Percentiles rank a stretch among this genome's conserved stretches.
These are phyloP conservation scores for Lophotriccus pileatus DNA, from an alignment of 2,797 vertebrate species.

Conservation along the genomic window DNA sequence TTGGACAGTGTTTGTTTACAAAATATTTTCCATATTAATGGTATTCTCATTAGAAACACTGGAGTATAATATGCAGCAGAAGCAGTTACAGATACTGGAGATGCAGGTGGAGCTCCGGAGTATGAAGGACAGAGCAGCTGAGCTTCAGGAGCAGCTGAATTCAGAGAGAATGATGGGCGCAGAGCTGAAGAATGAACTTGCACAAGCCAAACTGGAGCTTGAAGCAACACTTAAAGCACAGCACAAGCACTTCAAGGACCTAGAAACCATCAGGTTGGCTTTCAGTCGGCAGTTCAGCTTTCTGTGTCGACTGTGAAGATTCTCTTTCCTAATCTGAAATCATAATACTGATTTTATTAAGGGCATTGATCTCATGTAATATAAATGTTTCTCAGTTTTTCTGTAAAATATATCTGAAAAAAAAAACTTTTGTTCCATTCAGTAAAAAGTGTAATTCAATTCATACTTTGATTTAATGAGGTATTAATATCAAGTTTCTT, in stretches of 20 bases:
- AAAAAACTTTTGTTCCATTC: not conserved
- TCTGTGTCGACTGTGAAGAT: not conserved
- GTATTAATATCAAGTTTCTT: not conserved
- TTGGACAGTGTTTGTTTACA: not conserved
- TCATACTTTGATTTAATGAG: not conserved
- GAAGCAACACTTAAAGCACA: slow-evolving; percentile 88
- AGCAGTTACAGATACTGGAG: slow-evolving; percentile 72
- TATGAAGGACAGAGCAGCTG: slow-evolving; percentile 68
- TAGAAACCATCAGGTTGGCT: slow-evolving; percentile 87
- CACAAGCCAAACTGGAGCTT: slow-evolving; percentile 88
- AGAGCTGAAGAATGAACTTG: slow-evolving; percentile 86
- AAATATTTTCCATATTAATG: not conserved
- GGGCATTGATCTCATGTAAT: not conserved
- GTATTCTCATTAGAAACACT: slow-evolving; percentile 59
- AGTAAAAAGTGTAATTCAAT: not conserved
- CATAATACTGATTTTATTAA: not conserved
- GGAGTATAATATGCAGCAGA: slow-evolving; percentile 70
- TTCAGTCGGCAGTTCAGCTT: not conserved
- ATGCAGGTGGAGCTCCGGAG: slow-evolving; percentile 73
- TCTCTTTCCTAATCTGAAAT: not conserved
- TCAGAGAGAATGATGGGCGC: slow-evolving; percentile 75
- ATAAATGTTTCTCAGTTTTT: not conserved
- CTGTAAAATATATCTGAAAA: not conserved
- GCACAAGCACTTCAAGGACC: slow-evolving; percentile 89
- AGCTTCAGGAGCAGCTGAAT: slow-evolving; percentile 73